Base-by-base conservation (phyloP, 2,797 vertebrate species). In the Sphenodon punctatus region DNA sequence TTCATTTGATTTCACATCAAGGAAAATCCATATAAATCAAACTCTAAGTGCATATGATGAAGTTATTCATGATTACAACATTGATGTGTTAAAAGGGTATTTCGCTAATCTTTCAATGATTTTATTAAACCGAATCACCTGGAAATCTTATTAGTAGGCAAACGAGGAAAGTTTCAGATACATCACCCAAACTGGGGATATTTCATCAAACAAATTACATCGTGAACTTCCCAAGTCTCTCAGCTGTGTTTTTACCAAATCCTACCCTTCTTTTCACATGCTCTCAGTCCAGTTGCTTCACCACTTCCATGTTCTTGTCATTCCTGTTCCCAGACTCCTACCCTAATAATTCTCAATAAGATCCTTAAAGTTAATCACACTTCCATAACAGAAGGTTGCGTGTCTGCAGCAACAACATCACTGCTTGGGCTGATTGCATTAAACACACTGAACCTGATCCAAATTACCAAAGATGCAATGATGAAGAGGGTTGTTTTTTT, bases 171-270 rank as follows among this genome's bases (percentile, higher is more conserved):
- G 5, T 2, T 1, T 11, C 16, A 64, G 67, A 45, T 9, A 46
- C 1, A 8, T 22, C 5, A n/a, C 8, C 4, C 10, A 13, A 3
- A 17, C 3, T 27, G 3, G 15, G 4, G 2, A 13, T 6, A 7
- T 66, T 77, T 48, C 7, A 45, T 3, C 51, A 34, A 9, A 27
- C 25, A 64, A 56, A 20, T 36, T 45, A 63, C n/a, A 23, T 39
- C 6, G 4, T 8, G 12, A 78, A 74, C 30, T 59, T 78, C 9
- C 7, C 22, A 11, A 68, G 20, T 20, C 12, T 30, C 12, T 2
- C 27, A 45, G 2, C 22, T 15, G 10, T 6, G 8, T 22, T 22
- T 55, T 14, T 58, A 22, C n/a, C 5, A 58, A 4, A 4, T 61
- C 9, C 2, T 11, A 7, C 7, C 2, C 5, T 65, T 73, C 34